phyloP scores from a whole-genome alignment of 2,113 vertebrate species.

The Actinemys pallida region DNA sequence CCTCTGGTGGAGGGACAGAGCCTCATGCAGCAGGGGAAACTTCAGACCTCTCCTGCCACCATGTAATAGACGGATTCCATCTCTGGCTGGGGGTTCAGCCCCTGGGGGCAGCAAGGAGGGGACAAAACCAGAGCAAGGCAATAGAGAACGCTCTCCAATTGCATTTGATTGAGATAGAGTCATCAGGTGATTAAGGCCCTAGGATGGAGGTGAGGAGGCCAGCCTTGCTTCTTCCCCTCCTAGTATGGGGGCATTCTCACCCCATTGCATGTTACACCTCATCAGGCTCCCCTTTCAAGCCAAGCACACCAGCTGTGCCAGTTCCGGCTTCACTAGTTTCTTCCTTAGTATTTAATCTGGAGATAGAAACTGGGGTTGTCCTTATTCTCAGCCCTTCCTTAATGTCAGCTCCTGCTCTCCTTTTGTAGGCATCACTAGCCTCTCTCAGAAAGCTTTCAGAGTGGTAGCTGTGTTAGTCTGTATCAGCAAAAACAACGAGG shows the following conservation, averaged over 20 bases:
- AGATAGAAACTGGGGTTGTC: neutral
- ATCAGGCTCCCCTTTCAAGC: rapidly evolving
- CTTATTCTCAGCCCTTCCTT: neutral
- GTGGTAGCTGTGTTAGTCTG: too few species aligned
- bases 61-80: rapidly evolving
- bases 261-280: neutral
- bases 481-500: too few species aligned
- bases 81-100: neutral
- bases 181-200: neutral
- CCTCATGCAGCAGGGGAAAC: neutral
- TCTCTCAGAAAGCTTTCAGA: neutral
- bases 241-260: neutral
- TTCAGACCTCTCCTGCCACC: neutral
- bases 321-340: neutral
- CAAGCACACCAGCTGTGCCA: neutral
- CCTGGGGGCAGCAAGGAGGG: neutral
- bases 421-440: neutral
- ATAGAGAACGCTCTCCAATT: neutral
- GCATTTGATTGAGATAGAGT: neutral
- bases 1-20: rapidly evolving
- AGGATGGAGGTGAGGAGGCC: neutral
- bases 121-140: neutral
- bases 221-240: neutral
- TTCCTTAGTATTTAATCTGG: neutral
- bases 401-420: neutral